phyloP scores from a whole-genome alignment of 2,113 vertebrate species.

The Stictonetta naevosa region DNA sequence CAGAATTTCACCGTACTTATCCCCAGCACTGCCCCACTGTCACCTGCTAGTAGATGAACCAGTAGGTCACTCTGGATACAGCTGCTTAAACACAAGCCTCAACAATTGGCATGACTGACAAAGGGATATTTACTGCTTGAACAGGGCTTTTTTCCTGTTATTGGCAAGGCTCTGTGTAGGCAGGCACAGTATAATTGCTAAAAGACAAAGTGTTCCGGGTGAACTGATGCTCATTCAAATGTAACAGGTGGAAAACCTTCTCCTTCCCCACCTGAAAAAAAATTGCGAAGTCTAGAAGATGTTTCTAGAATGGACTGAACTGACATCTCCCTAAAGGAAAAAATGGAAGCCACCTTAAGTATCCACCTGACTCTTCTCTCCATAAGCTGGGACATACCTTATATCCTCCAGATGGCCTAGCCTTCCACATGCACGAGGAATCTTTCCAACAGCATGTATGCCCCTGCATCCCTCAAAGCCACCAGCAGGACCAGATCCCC shows the following conservation, averaged over 20 bases:
- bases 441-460: background rate
- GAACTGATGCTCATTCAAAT: background rate
- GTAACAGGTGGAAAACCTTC: background rate
- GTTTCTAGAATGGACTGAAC: background rate
- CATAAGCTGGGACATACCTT: background rate
- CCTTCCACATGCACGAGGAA: background rate
- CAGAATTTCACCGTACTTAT: background rate
- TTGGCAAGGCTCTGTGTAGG: background rate
- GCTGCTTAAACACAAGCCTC: background rate
- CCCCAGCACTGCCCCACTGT: background rate
- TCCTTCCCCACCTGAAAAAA: background rate
- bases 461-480: background rate
- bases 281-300: background rate
- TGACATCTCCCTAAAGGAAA: background rate
- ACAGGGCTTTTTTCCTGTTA: background rate
- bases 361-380: background rate
- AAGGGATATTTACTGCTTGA: background rate
- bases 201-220: background rate
- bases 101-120: background rate
- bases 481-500: background rate
- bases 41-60: background rate
- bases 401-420: background rate
- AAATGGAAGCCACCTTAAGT: background rate
- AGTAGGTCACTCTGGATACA: background rate
- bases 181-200: background rate